Evolutionary conservation across 2,888 invertebrate species (phyloP).

Genomic region (Mactromeris polynyma): DNA sequence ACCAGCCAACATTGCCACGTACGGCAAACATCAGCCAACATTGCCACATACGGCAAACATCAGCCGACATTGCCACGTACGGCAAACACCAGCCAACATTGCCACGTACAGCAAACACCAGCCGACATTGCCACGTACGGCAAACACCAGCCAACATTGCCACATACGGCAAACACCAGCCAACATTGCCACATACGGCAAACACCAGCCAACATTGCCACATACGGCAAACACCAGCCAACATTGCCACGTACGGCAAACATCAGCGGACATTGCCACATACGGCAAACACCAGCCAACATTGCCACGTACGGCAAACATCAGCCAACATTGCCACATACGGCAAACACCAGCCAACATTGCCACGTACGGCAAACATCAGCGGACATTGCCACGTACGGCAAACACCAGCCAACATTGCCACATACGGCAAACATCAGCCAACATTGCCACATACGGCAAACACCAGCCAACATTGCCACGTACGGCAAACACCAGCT

Average conservation of each 20-base stretch:
- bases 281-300: neutral
- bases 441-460: neutral
- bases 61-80: neutral
- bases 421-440: neutral
- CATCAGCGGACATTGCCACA: neutral
- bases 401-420: neutral
- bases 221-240: neutral
- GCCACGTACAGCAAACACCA: neutral
- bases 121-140: neutral
- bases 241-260: neutral
- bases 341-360: neutral
- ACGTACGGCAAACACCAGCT: neutral
- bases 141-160: neutral
- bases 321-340: neutral
- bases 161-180: neutral
- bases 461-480: neutral
- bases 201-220: neutral
- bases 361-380: neutral
- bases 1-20: neutral
- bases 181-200: neutral
- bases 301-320: neutral
- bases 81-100: neutral
- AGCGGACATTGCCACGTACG: neutral
- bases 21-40: neutral
- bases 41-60: neutral